A percentile compares a stretch with the other conserved stretches of the same genome.
phyloP scores from a whole-genome alignment of 2,113 vertebrate genomes.

The Ariopsis seemanni region DNA sequence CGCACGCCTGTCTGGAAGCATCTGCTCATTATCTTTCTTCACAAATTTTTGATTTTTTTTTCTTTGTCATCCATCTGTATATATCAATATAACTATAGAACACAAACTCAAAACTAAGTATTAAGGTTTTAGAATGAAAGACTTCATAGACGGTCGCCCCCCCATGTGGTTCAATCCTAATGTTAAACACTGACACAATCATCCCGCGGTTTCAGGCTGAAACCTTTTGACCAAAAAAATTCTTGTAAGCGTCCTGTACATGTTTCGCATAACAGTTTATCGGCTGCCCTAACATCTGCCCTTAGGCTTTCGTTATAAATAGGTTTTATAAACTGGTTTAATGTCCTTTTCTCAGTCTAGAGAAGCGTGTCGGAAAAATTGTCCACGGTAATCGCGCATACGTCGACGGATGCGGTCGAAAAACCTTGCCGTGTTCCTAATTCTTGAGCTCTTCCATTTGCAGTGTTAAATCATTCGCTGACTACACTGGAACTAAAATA shows the following conservation, averaged over 20 bases:
- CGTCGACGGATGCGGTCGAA: not conserved
- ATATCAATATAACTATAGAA: not conserved
- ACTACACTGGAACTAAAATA: not conserved
- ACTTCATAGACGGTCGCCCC: not conserved
- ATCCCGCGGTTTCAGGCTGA: not conserved
- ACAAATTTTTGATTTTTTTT: not conserved
- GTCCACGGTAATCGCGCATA: not conserved
- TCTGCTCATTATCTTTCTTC: not conserved
- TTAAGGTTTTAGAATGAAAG: not conserved
- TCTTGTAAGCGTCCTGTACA: not conserved
- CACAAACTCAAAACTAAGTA: not conserved
- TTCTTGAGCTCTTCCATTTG: not conserved
- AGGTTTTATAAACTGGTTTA: not conserved
- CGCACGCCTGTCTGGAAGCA: not conserved
- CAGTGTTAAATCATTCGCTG: not conserved
- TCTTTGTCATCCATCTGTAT: not conserved
- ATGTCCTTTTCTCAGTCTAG: not conserved
- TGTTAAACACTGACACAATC: not conserved
- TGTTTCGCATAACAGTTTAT: slow-evolving; percentile 7
- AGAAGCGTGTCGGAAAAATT: not conserved
- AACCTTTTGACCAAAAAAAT: not conserved
- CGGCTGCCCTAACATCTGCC: not conserved
- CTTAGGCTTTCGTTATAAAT: not conserved
- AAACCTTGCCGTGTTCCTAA: not conserved
- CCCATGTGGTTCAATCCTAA: not conserved